phyloP scores from a whole-genome alignment of 2,888 invertebrate genomes.

The Meghimatium bilineatum region DNA sequence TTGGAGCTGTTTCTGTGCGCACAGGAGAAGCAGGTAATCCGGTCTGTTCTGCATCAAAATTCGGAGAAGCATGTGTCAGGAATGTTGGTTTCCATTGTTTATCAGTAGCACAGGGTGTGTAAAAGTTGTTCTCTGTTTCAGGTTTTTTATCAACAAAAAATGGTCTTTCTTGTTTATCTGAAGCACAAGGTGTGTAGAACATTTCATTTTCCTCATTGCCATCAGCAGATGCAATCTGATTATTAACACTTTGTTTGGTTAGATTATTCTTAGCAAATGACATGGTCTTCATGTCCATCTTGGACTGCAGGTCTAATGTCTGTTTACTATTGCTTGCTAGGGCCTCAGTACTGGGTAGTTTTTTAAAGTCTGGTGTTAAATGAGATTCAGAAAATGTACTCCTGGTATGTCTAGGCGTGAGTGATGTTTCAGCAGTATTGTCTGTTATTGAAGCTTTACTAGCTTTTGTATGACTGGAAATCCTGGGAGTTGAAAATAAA shows the following conservation, averaged over 20 bases:
- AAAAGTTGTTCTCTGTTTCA: slow-evolving; percentile 67
- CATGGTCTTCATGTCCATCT: slow-evolving; percentile 56
- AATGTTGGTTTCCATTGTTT: slow-evolving; percentile 49
- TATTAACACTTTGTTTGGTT: slow-evolving; percentile 54
- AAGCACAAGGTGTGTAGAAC: background rate
- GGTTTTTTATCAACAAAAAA: slow-evolving; percentile 71
- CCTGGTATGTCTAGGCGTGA: background rate
- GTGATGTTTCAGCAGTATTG: background rate
- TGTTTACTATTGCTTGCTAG: slow-evolving; percentile 61
- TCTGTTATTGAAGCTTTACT: background rate
- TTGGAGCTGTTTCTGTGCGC: slow-evolving; percentile 34
- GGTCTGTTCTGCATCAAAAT: slow-evolving; percentile 57
- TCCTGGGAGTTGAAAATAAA: background rate
- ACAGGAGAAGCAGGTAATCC: slow-evolving; percentile 63
- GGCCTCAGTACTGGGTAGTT: slow-evolving; percentile 52
- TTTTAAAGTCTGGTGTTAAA: background rate
- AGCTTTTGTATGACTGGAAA: background rate
- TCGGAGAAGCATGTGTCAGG: background rate
- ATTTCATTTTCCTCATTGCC: background rate
- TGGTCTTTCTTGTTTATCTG: slow-evolving; percentile 59
- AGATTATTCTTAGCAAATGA: slow-evolving; percentile 63
- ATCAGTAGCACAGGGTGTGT: slow-evolving; percentile 66
- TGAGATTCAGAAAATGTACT: background rate
- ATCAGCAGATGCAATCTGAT: slow-evolving; percentile 64
- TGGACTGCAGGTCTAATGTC: slow-evolving; percentile 50